A percentile compares a stretch with the other conserved stretches of the same genome.
Conservation (phyloP, 2,797 vertebrate genomes). For the Pseudochirops corinnae region DNA sequence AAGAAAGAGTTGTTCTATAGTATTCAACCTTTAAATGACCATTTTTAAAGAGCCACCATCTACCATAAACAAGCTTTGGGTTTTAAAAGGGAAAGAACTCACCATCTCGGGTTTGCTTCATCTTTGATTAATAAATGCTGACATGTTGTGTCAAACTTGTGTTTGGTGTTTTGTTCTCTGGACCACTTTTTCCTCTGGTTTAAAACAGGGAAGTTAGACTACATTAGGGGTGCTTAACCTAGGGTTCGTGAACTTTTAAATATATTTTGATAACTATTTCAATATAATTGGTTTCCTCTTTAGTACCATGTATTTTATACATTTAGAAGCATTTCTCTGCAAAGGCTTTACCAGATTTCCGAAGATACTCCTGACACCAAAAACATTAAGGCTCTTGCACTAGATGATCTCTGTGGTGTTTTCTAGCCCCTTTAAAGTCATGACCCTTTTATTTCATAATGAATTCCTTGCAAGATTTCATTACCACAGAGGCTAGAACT, state of each 20-base stretch:
- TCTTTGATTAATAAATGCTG: constrained; percentile 88
- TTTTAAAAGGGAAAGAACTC: constrained; percentile 78
- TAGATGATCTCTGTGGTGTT: neutral
- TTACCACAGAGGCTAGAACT: neutral
- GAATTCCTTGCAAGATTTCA: neutral
- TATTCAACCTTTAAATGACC: constrained; percentile 71
- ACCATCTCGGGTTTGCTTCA: constrained; percentile 83
- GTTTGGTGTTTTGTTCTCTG: constrained; percentile 64
- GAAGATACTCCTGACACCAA: neutral
- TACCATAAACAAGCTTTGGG: constrained; percentile 75
- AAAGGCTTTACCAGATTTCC: neutral
- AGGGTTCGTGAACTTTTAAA: neutral
- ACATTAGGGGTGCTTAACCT: neutral
- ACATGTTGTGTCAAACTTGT: constrained; percentile 82
- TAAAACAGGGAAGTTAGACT: neutral
- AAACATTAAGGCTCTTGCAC: neutral
- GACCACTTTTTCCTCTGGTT: constrained; percentile 15
- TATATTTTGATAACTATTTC: neutral
- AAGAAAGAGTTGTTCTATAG: constrained; percentile 82
- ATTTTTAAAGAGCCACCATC: constrained; percentile 72
- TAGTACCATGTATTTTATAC: neutral
- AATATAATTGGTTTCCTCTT: neutral
- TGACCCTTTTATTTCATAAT: neutral
- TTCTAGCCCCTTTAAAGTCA: neutral
- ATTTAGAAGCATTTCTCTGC: neutral